Evolutionary conservation across 1,140 invertebrate genomes (phyloP), one percentile per base, ranked within the genome.

Genomic region (Harpegnathos saltator): DNA sequence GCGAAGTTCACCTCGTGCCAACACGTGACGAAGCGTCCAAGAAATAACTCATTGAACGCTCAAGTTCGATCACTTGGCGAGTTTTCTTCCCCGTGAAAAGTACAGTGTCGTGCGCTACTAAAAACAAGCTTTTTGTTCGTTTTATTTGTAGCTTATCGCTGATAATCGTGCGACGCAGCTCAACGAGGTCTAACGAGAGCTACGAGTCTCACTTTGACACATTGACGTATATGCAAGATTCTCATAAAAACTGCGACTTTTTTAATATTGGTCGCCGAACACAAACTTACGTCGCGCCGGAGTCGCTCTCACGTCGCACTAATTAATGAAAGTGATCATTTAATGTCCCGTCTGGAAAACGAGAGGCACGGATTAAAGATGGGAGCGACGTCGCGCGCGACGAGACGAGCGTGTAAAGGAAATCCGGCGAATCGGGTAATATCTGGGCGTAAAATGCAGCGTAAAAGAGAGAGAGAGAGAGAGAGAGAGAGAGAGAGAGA

Each of bases 261-360:
- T 73, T 59, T 44, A 19, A n/a, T 58, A 68, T 52, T 22, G 11
- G 9, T 19, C 17, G 22, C 15, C 14, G 33, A 17, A 3, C 69
- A 44, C 15, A n/a, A 59, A 44, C 11, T 59, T 59, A 58, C 50
- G 17, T 38, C 14, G 3, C 26, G n/a, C 56, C 9, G 19, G 54
- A 38, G 19, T 59, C 7, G 19, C 19, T 38, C 33, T 15, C 12
- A 26, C 7, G n/a, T 48, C 22, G 22, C 22, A 38, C 17, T 74
- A 74, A 74, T 74, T 74, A 61, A 61, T 61, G 17, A 38, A 56
- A 61, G 22, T 74, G 61, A 74, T 74, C 33, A 74, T 48, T 48
- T 48, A 61, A 61, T 72, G 12, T 22, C 33, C 11, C 33, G 33
- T 44, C 56, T 4, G 26, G 33, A 73, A 48, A 73, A 73, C 33